Evolutionary conservation across 2,113 vertebrate genomes (phyloP).

Genomic region (Neoarius graeffei): DNA sequence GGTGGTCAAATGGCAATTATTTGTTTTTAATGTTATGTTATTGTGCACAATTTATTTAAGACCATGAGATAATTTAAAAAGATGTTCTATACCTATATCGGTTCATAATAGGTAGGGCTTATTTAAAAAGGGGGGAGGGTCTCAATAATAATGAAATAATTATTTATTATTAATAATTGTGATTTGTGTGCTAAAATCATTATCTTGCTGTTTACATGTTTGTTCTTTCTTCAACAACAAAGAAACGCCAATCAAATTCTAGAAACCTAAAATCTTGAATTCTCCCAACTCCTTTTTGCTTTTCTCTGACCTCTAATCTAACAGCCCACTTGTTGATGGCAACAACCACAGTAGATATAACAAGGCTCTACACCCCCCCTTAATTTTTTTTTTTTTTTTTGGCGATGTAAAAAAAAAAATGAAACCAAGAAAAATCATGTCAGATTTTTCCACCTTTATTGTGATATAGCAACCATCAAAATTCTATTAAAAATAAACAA

Average conservation of each 20-base stretch:
- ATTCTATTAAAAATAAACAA: not conserved
- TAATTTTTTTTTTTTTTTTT: not conserved
- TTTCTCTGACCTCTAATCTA: not conserved
- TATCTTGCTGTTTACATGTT: not conserved
- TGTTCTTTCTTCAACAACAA: not conserved
- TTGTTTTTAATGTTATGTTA: conserved; percentile 45
- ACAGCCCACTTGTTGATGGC: not conserved
- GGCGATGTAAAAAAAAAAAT: too few relatives aligned
- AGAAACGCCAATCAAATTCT: not conserved
- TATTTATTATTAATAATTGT: conserved; percentile 36
- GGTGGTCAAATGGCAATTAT: conserved; percentile 41
- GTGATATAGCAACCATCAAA: not conserved
- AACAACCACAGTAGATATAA: not conserved
- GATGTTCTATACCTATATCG: conserved; percentile 58
- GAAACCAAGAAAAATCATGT: not conserved
- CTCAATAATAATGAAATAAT: conserved; percentile 42
- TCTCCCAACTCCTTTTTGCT: not conserved
- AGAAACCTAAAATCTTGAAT: not conserved
- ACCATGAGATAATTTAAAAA: conserved; percentile 63
- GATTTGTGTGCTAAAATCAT: not conserved
- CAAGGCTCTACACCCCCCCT: not conserved
- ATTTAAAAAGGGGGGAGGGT: conserved; percentile 32
- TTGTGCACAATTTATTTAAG: conserved; percentile 63
- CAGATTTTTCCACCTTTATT: not conserved
- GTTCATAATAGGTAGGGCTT: conserved; percentile 48